Evolutionary conservation across 2,113 vertebrate species (phyloP), one percentile per base, ranked within the genome.

Genomic region (Sylvietta virens): DNA sequence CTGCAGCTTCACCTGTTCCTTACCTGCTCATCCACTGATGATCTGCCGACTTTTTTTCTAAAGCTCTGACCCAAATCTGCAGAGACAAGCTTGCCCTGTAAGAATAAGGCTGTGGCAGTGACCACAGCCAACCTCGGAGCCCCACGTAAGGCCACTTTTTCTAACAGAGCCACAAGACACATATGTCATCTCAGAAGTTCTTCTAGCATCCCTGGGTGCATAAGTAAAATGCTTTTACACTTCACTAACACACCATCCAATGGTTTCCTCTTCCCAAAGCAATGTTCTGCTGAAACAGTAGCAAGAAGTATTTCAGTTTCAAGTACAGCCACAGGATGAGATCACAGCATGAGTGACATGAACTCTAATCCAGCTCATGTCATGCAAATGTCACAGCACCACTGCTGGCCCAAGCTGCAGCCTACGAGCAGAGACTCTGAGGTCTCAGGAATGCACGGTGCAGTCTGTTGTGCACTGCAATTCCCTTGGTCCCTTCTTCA

Each of bases 131-230:
- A 8, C 8, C 31, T 11, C 30, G 56, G 7, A 60, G 70, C 18
- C 19, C 33, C 1, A 0, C 0, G 1, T 20, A 67, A 53, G 1
- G 15, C 13, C 5, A 5, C 10, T 31, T 61, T 37, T 84, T 19
- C 37, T 39, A 70, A 81, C n/a, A 91, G 13, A 86, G 39, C 15
- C 78, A 69, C 0, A 0, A 71, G 35, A 51, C 11, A 15, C 0
- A 0, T 4, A 21, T 3, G 18, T 12, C 0, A 6, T 48, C 47
- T 28, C 27, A 28, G 2, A 91, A 78, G 31, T n/a, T 73, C 58
- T 33, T 26, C 30, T 19, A 87, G 70, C 37, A 62, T 31, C 37
- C 24, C 31, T 1, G 37, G 22, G 54, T 65, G 50, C 15, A 0
- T 17, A 39, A 91, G 11, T 15, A 57, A 56, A 83, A 73, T 8